Conservation (phyloP, 37 sponge, comb jelly and placozoan genomes). For the Chondrosia reniformis region DNA sequence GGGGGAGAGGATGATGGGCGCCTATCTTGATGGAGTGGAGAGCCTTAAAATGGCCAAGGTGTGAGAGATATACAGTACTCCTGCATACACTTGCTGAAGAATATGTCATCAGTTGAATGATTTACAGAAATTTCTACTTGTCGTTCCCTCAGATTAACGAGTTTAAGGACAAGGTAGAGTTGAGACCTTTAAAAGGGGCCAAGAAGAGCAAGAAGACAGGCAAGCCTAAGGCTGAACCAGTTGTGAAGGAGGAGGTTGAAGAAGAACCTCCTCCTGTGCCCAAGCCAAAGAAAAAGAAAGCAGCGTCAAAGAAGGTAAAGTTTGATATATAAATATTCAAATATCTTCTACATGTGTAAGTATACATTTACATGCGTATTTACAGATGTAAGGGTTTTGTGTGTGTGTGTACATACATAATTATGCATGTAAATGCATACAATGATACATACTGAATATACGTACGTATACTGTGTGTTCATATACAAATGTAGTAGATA, state of each 20-base stretch:
- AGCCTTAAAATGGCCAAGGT: constrained; percentile 83
- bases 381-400: no score
- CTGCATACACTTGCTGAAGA: background rate
- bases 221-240: constrained; percentile 4
- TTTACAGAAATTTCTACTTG: background rate
- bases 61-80: background rate
- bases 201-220: constrained; percentile 34
- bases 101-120: background rate
- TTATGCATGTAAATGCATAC: no score
- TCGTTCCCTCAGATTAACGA: constrained; percentile 51
- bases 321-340: no score
- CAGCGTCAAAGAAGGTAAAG: constrained; percentile 5
- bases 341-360: no score
- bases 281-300: constrained; percentile 30
- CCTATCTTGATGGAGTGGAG: constrained; percentile 77
- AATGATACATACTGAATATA: no score
- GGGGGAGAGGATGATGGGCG: constrained; percentile 80
- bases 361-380: no score
- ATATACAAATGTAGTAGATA: no score
- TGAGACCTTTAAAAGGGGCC: constrained; percentile 15
- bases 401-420: no score
- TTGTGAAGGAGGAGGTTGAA: background rate
- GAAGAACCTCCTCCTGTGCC: background rate
- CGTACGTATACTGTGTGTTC: no score
- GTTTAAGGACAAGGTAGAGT: constrained; percentile 61